Base-by-base conservation (phyloP, 2,113 vertebrate genomes). In the Salminus brasiliensis region DNA sequence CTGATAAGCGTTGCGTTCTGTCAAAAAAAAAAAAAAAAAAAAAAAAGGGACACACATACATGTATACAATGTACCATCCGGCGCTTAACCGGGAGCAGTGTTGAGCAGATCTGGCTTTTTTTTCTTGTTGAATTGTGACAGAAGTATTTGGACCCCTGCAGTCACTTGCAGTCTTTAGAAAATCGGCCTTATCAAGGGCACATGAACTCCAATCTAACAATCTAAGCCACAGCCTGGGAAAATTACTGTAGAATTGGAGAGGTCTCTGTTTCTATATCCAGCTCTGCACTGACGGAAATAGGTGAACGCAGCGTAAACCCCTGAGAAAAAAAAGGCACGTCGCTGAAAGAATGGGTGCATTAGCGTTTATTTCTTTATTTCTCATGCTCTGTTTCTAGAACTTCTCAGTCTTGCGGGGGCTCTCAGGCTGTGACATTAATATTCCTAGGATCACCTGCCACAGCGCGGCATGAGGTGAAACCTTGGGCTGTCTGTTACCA, bases 1-100 rank as follows among this genome's bases (percentile, higher is more conserved):
- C 45, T 73, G 32, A 81, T 52, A 68, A 55, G 73, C 71, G 66
- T 71, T 68, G 74, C 55, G 47, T 80, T 66, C 36, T 53, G 45
- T 55, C 9, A 6, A 45, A 53, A 66, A 53, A 67, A 53, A 2
- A 21, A 34, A 70, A 43, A 34, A 70, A 25, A 23, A 69, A 45
- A n/a, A 32, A 29, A 3, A 62, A 29, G n/a, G n/a, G n/a, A n/a
- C n/a, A 62, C 30, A 47, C 4, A 39, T 5, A 39, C 36, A 39
- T 5, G 9, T 21, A 53, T 12, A 74, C 49, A 39, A 59, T 57
- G 43, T 29, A 47, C 77, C 15, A 49, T 72, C 57, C 15, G 55
- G 63, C 72, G 55, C 78, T 68, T 55, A 39, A 79, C 43, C 70
- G 2, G 57, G 47, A 73, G 60, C 30, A 30, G 53, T 21, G n/a